Evolutionary conservation across 2,888 invertebrate species (phyloP).

Genomic region (Coelogynopora nodosa): DNA sequence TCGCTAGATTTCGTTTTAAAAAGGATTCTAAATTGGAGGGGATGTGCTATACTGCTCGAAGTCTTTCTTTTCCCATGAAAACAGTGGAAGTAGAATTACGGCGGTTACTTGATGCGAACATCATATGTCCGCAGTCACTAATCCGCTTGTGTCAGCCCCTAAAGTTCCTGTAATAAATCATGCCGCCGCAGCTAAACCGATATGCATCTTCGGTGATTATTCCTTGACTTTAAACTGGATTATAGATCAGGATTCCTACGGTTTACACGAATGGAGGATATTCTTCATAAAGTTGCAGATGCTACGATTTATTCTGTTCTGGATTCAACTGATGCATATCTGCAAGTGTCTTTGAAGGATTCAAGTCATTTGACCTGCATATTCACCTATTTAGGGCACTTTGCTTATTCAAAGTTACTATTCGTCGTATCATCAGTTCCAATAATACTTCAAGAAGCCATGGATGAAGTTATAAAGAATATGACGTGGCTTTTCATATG

Average conservation of each 20-base stretch:
- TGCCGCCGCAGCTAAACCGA: neutral
- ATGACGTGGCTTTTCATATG: neutral
- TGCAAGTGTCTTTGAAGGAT: too few species aligned
- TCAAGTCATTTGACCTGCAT: neutral
- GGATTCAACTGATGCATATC: constrained; percentile 1
- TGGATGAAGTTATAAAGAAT: neutral
- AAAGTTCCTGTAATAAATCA: neutral
- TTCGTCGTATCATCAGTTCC: neutral
- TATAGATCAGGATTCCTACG: neutral
- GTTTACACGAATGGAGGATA: constrained; percentile 2
- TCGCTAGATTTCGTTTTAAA: neutral
- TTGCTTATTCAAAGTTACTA: neutral
- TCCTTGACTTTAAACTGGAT: neutral
- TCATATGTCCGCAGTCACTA: neutral
- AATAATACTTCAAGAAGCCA: neutral
- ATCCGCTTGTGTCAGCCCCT: neutral
- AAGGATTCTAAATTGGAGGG: neutral
- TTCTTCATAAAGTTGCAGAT: neutral
- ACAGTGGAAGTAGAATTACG: neutral
- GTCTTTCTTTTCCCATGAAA: neutral
- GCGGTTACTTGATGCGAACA: neutral
- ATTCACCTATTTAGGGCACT: constrained; percentile 16
- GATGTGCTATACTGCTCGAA: neutral
- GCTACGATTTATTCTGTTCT: neutral
- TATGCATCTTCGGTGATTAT: neutral